Base-by-base conservation (phyloP, 2,113 vertebrate species). In the Aviceda subcristata region DNA sequence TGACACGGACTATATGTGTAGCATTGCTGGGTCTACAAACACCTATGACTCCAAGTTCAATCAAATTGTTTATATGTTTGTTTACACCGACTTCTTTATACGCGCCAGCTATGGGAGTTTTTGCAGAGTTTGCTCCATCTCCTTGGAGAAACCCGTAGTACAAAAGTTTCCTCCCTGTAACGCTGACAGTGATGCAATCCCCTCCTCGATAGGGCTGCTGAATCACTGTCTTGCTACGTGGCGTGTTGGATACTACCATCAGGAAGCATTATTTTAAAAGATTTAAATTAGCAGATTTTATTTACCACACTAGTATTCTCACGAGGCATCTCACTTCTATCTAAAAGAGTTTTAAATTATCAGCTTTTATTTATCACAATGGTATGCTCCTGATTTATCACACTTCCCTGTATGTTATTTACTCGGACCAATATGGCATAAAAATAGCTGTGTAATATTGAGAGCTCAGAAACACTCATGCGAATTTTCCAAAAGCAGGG, bases 211-310 rank as follows among this genome's bases (percentile, higher is more conserved):
- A 71, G 48, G 39, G n/a, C 83, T 83, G 69, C 72, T 53, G 77
- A 68, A 46, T 88, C 89, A 92, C 88, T 79, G 90, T 75, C 76
- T 63, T 74, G 80, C 94, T 88, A 53, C 27, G 6, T 59, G 68
- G 81, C 50, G 56, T 87, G 81, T 48, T 79, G 93, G 96, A 84
- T 95, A 57, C 88, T 78, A 96, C 82, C 91, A 92, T 78, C 80
- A 36, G 96, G 97, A 96, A 97, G 72, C 68, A 55, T 90, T 92
- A 81, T 96, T 98, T 97, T 97, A 68, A 86, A 96, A 41, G 66
- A 94, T 96, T 98, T 97, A 97, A 98, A 98, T 98, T 97, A 98
- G 86, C 97, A 98, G 97, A 88, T 97, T 98, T 98, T 98, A 97
- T 98, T 98, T 98, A 97, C 97, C 95, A 76, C 95, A 94, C 94